Evolutionary conservation across 1,140 invertebrate species (phyloP).

Genomic region (Daktulosphaira vitifoliae): DNA sequence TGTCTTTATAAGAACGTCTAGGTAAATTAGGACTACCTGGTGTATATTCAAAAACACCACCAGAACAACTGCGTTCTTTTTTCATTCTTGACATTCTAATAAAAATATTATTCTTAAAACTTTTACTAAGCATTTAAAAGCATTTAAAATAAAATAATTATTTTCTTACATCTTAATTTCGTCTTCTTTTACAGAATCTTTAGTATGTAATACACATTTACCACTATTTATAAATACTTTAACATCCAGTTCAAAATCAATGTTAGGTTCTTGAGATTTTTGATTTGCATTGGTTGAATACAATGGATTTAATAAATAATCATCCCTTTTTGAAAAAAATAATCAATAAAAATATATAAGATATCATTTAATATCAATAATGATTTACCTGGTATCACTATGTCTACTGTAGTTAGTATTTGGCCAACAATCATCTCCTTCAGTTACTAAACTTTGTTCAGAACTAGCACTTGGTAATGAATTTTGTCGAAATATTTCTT

Average conservation of each 20-base stretch:
- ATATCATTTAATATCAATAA: neutral
- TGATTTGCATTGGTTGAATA: conserved; percentile 6
- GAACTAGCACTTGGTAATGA: conserved; percentile 61
- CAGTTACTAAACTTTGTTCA: conserved; percentile 54
- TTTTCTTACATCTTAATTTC: conserved; percentile 53
- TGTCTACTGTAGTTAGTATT: conserved; percentile 1
- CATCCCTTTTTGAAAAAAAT: conserved; percentile 17
- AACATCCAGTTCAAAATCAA: conserved; percentile 93
- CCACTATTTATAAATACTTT: conserved; percentile 95
- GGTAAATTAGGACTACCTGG: conserved; percentile 48
- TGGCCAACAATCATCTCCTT: conserved; percentile 44
- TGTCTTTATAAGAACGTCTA: conserved; percentile 45
- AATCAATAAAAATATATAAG: neutral
- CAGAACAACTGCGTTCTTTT: conserved; percentile 61
- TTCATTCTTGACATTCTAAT: conserved; percentile 49
- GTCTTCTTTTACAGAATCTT: conserved; percentile 66
- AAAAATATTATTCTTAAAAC: neutral
- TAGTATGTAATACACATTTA: conserved; percentile 92
- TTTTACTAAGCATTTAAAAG: no score
- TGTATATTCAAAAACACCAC: conserved; percentile 57
- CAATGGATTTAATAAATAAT: conserved; percentile 18
- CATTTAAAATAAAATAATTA: neutral
- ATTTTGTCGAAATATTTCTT: conserved; percentile 48
- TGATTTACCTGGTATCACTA: conserved; percentile 10
- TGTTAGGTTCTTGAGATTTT: conserved; percentile 72